A percentile compares a stretch with the other conserved stretches of the same genome.
Evolutionary conservation across 2,113 vertebrate genomes (phyloP).

Genomic region (Dolichallabes microphthalmus): DNA sequence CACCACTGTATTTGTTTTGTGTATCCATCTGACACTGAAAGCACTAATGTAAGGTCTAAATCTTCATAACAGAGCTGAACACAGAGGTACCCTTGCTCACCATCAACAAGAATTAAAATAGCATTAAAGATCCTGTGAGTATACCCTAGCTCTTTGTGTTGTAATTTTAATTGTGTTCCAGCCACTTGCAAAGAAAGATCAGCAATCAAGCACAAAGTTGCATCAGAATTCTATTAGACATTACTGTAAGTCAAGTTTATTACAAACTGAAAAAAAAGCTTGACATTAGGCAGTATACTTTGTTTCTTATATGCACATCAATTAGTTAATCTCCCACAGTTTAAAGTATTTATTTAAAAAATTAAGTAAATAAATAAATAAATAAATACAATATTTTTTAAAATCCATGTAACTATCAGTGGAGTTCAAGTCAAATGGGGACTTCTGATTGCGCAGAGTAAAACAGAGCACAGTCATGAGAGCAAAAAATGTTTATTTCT

Average conservation of each 20-base stretch:
- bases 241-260: neutral
- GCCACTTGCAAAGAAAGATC: neutral
- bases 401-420: too few species aligned
- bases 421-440: too few species aligned
- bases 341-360: neutral
- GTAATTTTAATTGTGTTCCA: neutral
- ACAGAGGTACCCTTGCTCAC: neutral
- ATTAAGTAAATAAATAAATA: too few species aligned
- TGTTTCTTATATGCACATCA: neutral
- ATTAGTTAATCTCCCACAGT: neutral
- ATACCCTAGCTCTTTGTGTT: neutral
- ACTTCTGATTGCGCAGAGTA: too few species aligned
- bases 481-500: too few species aligned
- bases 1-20: neutral
- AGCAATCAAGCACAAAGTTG: neutral
- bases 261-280: neutral
- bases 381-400: too few species aligned
- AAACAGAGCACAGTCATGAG: too few species aligned
- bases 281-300: neutral
- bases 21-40: neutral
- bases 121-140: neutral
- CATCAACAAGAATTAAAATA: neutral
- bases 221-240: neutral
- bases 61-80: neutral
- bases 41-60: neutral